Evolutionary conservation across 2,113 vertebrate species (phyloP).

Genomic region (Anolis sagrei): DNA sequence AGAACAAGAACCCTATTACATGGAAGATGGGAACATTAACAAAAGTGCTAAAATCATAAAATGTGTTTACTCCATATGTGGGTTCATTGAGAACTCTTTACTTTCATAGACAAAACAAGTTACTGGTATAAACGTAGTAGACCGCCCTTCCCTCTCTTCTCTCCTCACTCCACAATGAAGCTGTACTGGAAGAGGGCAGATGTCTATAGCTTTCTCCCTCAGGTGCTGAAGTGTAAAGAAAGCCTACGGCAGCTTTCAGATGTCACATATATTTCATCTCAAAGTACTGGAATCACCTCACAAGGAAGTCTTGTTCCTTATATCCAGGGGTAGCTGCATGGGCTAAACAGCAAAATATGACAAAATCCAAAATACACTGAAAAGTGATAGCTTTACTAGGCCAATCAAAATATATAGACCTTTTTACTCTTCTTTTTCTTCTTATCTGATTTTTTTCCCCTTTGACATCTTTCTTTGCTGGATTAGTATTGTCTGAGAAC

Average conservation of each 20-base stretch:
- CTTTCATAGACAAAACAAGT: background rate
- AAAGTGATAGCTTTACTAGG: background rate
- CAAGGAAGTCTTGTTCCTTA: background rate
- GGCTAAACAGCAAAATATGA: no score
- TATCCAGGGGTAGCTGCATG: no score
- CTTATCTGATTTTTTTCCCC: no score
- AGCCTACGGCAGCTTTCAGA: background rate
- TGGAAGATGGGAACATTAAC: conserved; percentile 11
- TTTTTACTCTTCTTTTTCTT: no score
- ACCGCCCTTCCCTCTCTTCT: background rate
- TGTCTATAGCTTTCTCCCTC: background rate
- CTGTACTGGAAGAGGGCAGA: background rate
- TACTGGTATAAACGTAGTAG: background rate
- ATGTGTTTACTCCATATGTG: background rate
- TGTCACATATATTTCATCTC: conserved; percentile 4
- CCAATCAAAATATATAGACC: background rate
- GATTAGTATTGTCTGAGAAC: no score
- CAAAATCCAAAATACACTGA: no score
- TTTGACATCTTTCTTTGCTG: no score
- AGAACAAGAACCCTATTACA: background rate
- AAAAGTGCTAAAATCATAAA: background rate
- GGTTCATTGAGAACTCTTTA: background rate
- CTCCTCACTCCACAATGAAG: background rate
- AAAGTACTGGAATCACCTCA: conserved; percentile 28
- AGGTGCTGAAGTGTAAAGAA: conserved; percentile 16